A percentile compares a stretch with the other conserved stretches of the same genome.
Conservation (phyloP, 2,113 vertebrate species). For the Balaeniceps rex region DNA sequence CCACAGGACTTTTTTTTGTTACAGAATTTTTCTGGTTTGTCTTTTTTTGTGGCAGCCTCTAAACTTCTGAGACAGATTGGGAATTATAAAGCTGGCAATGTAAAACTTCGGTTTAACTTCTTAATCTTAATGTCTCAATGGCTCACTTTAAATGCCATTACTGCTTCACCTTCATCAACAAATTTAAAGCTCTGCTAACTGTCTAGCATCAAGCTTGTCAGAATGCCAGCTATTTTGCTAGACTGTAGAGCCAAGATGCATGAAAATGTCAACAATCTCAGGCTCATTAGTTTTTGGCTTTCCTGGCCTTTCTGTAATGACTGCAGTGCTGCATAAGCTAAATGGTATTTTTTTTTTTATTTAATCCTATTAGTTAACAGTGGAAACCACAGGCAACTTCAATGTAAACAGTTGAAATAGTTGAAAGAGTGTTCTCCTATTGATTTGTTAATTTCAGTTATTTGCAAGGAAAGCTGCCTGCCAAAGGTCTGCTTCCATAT, state of each 20-base stretch:
- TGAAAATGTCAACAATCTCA: conserved; percentile 37
- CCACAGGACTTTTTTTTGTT: background rate
- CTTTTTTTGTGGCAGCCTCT: background rate
- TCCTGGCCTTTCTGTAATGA: conserved; percentile 28
- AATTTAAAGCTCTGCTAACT: conserved; percentile 3
- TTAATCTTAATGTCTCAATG: background rate
- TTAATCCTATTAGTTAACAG: conserved; percentile 23
- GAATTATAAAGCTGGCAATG: background rate
- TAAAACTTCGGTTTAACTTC: background rate
- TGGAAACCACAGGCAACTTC: background rate
- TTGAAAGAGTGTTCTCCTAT: background rate
- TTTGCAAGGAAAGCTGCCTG: background rate
- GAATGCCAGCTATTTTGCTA: conserved; percentile 20
- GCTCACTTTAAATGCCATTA: background rate
- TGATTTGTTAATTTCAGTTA: conserved; percentile 23
- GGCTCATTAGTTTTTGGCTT: conserved; percentile 50
- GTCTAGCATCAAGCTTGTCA: conserved; percentile 2
- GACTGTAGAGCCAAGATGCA: background rate
- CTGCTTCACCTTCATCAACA: background rate
- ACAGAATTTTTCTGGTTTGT: background rate
- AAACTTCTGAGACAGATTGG: background rate
- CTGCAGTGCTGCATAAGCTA: background rate
- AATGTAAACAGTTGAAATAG: background rate
- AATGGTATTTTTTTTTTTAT: background rate
- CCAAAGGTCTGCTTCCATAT: background rate